phyloP scores from a whole-genome alignment of 2,888 invertebrate genomes.

The Netelia fuscicornis region DNA sequence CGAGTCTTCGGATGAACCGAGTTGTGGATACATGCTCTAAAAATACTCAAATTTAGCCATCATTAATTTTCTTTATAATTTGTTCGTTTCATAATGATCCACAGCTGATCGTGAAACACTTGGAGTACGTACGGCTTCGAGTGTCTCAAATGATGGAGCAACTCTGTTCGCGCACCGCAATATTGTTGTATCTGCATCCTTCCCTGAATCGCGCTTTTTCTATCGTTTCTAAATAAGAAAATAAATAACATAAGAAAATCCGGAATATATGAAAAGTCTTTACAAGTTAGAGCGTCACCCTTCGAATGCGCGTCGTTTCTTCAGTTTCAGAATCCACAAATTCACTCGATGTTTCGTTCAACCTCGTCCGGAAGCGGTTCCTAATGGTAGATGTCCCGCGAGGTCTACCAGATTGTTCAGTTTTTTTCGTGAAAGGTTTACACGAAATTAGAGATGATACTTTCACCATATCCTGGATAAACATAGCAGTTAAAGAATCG shows the following conservation, averaged over 20 bases:
- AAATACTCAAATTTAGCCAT: not conserved
- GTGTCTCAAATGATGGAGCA: conserved; percentile 31
- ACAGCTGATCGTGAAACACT: not conserved
- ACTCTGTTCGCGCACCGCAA: conserved; percentile 34
- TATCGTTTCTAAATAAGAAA: conserved; percentile 52
- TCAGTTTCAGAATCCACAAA: conserved; percentile 42
- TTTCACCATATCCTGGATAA: conserved; percentile 38
- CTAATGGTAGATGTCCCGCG: conserved; percentile 23
- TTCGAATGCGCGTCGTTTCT: not conserved
- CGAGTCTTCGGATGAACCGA: conserved; percentile 42
- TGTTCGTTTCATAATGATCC: not conserved
- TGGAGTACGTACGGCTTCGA: conserved; percentile 46
- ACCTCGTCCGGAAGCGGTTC: conserved; percentile 41
- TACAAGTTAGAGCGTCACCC: conserved; percentile 17
- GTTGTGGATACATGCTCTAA: conserved; percentile 40
- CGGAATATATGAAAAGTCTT: not conserved
- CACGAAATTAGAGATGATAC: conserved; percentile 5
- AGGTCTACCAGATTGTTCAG: not conserved
- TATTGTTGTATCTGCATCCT: conserved; percentile 29
- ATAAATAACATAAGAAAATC: not conserved
- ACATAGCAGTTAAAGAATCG: not conserved
- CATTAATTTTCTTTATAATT: not conserved
- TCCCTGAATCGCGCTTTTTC: conserved; percentile 16
- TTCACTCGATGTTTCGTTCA: conserved; percentile 51
- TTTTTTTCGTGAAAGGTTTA: conserved; percentile 18